A percentile compares a stretch with the other conserved stretches of the same genome.
phyloP scores from a whole-genome alignment of 2,113 vertebrate species.

The Ammodytes dubius region DNA sequence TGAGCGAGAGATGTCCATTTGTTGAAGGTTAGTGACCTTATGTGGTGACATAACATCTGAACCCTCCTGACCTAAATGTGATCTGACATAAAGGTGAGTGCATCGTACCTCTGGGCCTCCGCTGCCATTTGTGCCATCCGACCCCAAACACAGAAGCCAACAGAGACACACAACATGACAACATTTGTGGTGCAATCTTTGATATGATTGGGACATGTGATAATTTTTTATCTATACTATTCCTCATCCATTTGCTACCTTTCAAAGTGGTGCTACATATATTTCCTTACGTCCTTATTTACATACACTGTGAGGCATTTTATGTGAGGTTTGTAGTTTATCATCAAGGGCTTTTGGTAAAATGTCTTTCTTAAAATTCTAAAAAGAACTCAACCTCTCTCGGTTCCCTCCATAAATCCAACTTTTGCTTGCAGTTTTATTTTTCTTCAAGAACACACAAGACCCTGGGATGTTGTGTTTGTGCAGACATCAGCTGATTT shows the following conservation, averaged over 20 bases:
- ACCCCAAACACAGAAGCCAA: conserved; percentile 36
- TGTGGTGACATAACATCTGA: conserved; percentile 16
- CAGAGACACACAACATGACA: conserved; percentile 4
- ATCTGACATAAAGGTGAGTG: conserved; percentile 78
- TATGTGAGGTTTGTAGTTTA: neutral
- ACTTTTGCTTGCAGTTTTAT: conserved; percentile 28
- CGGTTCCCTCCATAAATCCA: conserved; percentile 17
- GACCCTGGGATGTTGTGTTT: conserved; percentile 61
- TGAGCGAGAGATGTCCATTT: conserved; percentile 37
- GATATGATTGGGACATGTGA: neutral
- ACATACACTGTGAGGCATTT: neutral
- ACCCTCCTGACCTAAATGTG: conserved; percentile 68
- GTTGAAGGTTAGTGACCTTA: conserved; percentile 63
- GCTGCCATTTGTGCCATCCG: conserved; percentile 64
- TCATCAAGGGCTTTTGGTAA: neutral
- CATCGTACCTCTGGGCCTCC: conserved; percentile 64
- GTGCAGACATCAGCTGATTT: conserved; percentile 75
- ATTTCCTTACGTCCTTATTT: neutral
- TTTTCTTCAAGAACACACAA: conserved; percentile 57
- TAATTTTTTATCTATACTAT: neutral
- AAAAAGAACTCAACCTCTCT: conserved; percentile 10
- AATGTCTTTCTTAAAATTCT: conserved; percentile 44
- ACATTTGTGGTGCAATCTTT: conserved; percentile 13
- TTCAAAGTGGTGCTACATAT: neutral
- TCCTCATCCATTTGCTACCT: neutral